These are phyloP conservation scores for Heliothis subflexa DNA, from an alignment of 1,140 invertebrate genomes.

Conservation along the genomic window DNA sequence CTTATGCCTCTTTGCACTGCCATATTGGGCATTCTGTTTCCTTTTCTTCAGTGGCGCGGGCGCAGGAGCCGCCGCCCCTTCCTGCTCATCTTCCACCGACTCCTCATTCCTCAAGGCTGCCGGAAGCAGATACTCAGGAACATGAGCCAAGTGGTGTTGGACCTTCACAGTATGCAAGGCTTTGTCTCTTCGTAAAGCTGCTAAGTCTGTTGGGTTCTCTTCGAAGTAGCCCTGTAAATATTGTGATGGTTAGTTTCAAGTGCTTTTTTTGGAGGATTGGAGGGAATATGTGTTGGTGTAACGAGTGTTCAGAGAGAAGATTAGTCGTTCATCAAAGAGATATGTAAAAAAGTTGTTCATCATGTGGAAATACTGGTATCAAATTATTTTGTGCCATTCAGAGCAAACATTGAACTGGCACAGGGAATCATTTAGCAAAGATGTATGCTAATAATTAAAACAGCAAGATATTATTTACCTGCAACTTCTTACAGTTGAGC, in stretches of 20 bases:
- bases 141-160: constrained; percentile 95
- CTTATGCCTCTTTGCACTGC: constrained; percentile 78
- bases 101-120: constrained; percentile 88
- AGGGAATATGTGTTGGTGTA: no score
- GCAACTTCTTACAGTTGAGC: constrained; percentile 96
- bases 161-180: constrained; percentile 94
- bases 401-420: no score
- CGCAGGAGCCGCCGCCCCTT: constrained; percentile 44
- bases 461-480: constrained; percentile 88
- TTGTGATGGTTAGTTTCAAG: constrained; percentile 2
- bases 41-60: constrained; percentile 66
- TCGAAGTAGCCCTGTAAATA: constrained; percentile 94
- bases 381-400: no score
- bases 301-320: constrained; percentile 76
- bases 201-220: constrained; percentile 96
- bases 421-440: no score
- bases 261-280: neutral
- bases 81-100: constrained; percentile 81
- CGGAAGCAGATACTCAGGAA: constrained; percentile 97
- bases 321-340: constrained; percentile 82
- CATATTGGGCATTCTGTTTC: constrained; percentile 66
- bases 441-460: no score
- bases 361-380: constrained; percentile 53
- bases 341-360: constrained; percentile 72
- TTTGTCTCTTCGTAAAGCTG: constrained; percentile 96